Evolutionary conservation across 1,140 invertebrate genomes (phyloP).

Genomic region (Nephotettix cincticeps): DNA sequence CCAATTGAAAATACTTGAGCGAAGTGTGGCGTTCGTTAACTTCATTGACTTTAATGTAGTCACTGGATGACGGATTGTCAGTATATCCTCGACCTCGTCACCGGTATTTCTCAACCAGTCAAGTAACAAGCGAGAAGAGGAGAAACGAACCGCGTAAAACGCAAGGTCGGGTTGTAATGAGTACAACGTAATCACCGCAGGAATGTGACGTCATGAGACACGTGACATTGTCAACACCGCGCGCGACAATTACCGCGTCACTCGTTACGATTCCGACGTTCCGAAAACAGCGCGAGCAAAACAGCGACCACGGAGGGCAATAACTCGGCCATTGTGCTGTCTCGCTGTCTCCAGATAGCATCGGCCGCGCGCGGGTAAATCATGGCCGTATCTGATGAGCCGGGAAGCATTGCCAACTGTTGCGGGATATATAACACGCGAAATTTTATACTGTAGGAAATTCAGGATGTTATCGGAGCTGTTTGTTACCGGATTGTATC

Average conservation of each 20-base stretch:
- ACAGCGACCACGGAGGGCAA: neutral
- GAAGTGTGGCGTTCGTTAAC: too few relatives aligned
- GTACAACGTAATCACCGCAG: neutral
- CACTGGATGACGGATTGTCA: too few relatives aligned
- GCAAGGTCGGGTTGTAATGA: too few relatives aligned
- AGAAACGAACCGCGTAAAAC: too few relatives aligned
- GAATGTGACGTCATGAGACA: neutral
- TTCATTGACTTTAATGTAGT: too few relatives aligned
- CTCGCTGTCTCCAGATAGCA: constrained; percentile 5
- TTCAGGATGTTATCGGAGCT: too few relatives aligned
- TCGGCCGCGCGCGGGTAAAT: constrained; percentile 3
- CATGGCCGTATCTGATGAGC: constrained; percentile 12
- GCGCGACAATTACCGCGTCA: neutral
- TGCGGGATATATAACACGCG: neutral
- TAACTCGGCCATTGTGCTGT: constrained; percentile 20
- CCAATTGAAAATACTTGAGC: too few relatives aligned
- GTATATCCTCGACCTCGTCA: too few relatives aligned
- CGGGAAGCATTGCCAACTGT: neutral
- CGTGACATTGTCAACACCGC: neutral
- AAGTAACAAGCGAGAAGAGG: too few relatives aligned
- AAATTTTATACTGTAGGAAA: neutral
- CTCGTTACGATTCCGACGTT: neutral
- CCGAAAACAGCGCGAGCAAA: neutral
- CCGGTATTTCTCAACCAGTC: too few relatives aligned
- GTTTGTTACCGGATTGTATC: too few relatives aligned